A percentile compares a stretch with the other conserved stretches of the same genome.
phyloP scores from a whole-genome alignment of 2,113 vertebrate genomes.

The Hypocryptadius cinnamomeus region DNA sequence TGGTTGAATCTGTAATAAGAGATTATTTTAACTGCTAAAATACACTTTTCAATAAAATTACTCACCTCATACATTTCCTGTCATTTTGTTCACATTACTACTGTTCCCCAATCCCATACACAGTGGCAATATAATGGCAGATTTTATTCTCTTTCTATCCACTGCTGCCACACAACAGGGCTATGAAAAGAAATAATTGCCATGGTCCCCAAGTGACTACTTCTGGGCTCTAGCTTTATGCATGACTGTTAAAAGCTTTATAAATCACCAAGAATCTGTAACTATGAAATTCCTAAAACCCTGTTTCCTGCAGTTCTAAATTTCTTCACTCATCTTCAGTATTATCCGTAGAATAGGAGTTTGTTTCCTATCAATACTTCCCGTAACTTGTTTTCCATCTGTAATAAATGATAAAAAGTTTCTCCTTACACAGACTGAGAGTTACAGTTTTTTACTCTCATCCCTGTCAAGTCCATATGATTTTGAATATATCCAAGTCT shows the following conservation, averaged over 20 bases:
- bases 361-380: background rate
- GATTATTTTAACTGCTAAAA: conserved; percentile 21
- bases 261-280: conserved; percentile 21
- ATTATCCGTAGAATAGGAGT: background rate
- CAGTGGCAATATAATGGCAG: background rate
- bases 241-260: background rate
- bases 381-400: background rate
- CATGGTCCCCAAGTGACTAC: background rate
- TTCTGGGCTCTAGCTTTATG: background rate
- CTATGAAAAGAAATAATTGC: conserved; percentile 28
- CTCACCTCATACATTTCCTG: background rate
- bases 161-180: background rate
- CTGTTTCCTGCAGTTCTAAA: background rate
- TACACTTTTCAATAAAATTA: background rate
- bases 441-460: background rate
- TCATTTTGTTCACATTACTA: background rate
- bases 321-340: background rate
- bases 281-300: conserved; percentile 1
- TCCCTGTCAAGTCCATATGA: background rate
- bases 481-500: background rate
- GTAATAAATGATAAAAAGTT: background rate
- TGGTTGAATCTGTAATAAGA: conserved; percentile 90
- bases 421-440: background rate
- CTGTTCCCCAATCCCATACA: background rate
- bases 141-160: background rate